Base-by-base conservation (phyloP, 2,113 vertebrate genomes). In the Silurus meridionalis region DNA sequence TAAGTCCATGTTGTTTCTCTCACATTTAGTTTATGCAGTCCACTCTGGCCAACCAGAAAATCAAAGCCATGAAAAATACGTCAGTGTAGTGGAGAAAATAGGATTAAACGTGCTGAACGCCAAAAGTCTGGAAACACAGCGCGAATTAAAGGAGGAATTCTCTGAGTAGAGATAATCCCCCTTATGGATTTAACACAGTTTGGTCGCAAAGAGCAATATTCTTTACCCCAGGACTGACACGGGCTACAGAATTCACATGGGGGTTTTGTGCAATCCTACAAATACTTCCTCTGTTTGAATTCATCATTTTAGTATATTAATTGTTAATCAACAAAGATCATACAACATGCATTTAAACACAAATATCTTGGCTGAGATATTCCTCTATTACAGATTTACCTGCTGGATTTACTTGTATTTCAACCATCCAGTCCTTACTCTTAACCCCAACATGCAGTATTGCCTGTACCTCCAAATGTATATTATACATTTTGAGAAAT, bases 1-100 rank as follows among this genome's bases (percentile, higher is more conserved):
- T 96, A 96, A 95, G 94, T 92, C 92, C 92, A 72, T 81, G 92
- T 93, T 91, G 91, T 90, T 88, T 87, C 88, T 87, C 84, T 92
- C 93, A 93, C 93, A 92, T 92, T 93, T 94, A 92, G 91, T 94
- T 94, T 92, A 94, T 90, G 89, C 88, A 91, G 92, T 92, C 93
- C 93, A 86, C 93, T 91, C 89, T 89, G 88, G 93, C 93, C 89
- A 92, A 94, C 89, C 92, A 94, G 78, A 92, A 91, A 95, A 95
- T 94, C 93, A 96, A 95, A 95, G 93, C 93, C 91, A 91, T 94
- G 94, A 95, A 96, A 88, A 92, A 95, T 94, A 93, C 93, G 94
- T 94, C 95, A 95, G 94, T 94, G 95, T 94, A 95, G 93, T 94
- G 95, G 94, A 95, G 95, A 92, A 96, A 97, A 97, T 97, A 95